Base-by-base conservation (phyloP, 1,140 invertebrate species). In the Adelges cooleyi region DNA sequence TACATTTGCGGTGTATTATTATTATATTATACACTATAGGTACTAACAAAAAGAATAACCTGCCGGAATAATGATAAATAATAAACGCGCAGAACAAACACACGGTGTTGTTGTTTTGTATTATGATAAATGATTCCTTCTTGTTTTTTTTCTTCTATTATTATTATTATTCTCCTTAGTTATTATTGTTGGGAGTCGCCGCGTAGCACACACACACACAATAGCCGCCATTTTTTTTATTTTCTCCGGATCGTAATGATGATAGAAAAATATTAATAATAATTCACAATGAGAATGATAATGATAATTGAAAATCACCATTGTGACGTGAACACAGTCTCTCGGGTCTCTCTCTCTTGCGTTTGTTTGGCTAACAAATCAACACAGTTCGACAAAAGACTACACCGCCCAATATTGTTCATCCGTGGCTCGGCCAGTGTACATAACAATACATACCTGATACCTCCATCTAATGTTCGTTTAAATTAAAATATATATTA, bases 51-150 rank as follows among this genome's bases (percentile, higher is more conserved):
- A 6, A 44, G 46, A 27, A 15, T 18, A 62, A 62, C 17, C 54
- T 40, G 25, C 42, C 23, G 23, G 42, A 62, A 62, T 27, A 62
- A 56, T 53, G 38, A 38, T 40, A 25, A 56, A 56, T 59, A 59
- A 46, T 62, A 62, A 33, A 33, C 29, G n/a, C 42, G 29, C 54
- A 27, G 22, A 62, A 62, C 54, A 62, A 62, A 62, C 54, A 46
- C 54, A 29, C n/a, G n/a, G n/a, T n/a, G n/a, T n/a, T n/a, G n/a
- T n/a, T n/a, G n/a, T n/a, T n/a, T n/a, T n/a, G 42, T 62, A 46
- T 40, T 62, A 44, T 62, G 54, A 62, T 62, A 62, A 62, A 62
- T 62, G 54, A 62, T 62, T 62, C 46, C 42, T 62, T 18, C 44
- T 62, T 62, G 15, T 62, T 18, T 62, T 29, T 8, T 20, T 54